These are phyloP conservation scores for Melieria crassipennis DNA, from an alignment of 2,888 invertebrate genomes.

Conservation along the genomic window DNA sequence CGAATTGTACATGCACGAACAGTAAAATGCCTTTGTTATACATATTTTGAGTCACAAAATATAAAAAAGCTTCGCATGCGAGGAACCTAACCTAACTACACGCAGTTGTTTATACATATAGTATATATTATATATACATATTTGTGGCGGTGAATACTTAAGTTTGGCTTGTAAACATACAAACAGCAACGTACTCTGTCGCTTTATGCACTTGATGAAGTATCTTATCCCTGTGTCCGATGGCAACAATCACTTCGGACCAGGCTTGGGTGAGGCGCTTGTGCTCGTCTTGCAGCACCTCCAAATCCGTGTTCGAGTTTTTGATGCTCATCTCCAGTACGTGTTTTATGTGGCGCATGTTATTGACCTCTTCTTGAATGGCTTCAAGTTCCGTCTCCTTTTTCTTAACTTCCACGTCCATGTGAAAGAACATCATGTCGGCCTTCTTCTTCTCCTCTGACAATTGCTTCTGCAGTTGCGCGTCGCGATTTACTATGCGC, in stretches of 20 bases:
- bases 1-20: too few relatives aligned
- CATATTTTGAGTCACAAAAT: too few relatives aligned
- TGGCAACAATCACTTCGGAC: slow-evolving; percentile 78
- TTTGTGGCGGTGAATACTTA: not conserved
- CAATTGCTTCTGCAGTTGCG: slow-evolving; percentile 62
- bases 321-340: slow-evolving; percentile 71
- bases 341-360: slow-evolving; percentile 74
- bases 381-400: slow-evolving; percentile 73
- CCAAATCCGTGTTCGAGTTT: slow-evolving; percentile 78
- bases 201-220: slow-evolving; percentile 72
- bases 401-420: slow-evolving; percentile 77
- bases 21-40: too few relatives aligned
- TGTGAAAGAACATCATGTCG: slow-evolving; percentile 75
- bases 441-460: slow-evolving; percentile 62
- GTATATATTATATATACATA: not conserved
- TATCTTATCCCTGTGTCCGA: slow-evolving; percentile 75
- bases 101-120: not conserved
- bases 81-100: too few relatives aligned
- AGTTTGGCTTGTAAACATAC: not conserved
- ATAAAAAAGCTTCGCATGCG: too few relatives aligned
- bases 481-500: slow-evolving; percentile 62
- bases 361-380: slow-evolving; percentile 71
- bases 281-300: slow-evolving; percentile 76
- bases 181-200: slow-evolving; percentile 66
- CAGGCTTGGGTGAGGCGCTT: slow-evolving; percentile 76